phyloP scores from a whole-genome alignment of 2,888 invertebrate species.

The Drosophila robusta region DNA sequence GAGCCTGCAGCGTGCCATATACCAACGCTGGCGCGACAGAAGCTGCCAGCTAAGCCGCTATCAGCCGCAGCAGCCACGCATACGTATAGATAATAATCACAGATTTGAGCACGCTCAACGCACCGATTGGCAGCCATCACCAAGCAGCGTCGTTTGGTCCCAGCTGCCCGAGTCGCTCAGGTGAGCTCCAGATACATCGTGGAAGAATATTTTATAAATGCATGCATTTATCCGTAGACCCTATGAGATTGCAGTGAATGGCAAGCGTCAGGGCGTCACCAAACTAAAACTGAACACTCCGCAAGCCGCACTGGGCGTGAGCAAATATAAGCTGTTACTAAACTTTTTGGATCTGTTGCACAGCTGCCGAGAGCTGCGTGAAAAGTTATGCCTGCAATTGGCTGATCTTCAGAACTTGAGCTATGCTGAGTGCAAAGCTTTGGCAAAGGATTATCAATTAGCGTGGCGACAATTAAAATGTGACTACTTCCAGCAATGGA shows the following conservation, averaged over 20 bases:
- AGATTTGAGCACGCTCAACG: slow-evolving; percentile 85
- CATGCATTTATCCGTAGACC: slow-evolving; percentile 86
- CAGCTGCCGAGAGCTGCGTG: slow-evolving; percentile 68
- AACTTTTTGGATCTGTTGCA: slow-evolving; percentile 85
- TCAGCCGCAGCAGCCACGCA: slow-evolving; percentile 67
- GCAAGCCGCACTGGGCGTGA: slow-evolving; percentile 86
- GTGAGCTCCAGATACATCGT: slow-evolving; percentile 29
- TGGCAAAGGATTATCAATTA: slow-evolving; percentile 77
- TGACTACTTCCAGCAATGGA: slow-evolving; percentile 87
- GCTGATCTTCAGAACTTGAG: slow-evolving; percentile 39
- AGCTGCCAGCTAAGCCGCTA: slow-evolving; percentile 49
- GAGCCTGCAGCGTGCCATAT: slow-evolving; percentile 87
- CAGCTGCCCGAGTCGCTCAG: slow-evolving; percentile 84
- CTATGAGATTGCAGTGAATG: slow-evolving; percentile 91
- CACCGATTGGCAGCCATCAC: slow-evolving; percentile 86
- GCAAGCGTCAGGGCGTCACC: slow-evolving; percentile 91
- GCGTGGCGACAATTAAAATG: slow-evolving; percentile 86
- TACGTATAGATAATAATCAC: slow-evolving; percentile 52
- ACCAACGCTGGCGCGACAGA: slow-evolving; percentile 83
- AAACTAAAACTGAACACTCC: slow-evolving; percentile 86
- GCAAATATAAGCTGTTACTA: slow-evolving; percentile 86
- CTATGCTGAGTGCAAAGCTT: slow-evolving; percentile 73
- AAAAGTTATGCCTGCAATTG: slow-evolving; percentile 30
- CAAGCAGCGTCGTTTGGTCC: slow-evolving; percentile 88
- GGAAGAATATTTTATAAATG: background rate